Evolutionary conservation across 2,797 vertebrate genomes (phyloP).

Genomic region (Typhlichthys subterraneus): DNA sequence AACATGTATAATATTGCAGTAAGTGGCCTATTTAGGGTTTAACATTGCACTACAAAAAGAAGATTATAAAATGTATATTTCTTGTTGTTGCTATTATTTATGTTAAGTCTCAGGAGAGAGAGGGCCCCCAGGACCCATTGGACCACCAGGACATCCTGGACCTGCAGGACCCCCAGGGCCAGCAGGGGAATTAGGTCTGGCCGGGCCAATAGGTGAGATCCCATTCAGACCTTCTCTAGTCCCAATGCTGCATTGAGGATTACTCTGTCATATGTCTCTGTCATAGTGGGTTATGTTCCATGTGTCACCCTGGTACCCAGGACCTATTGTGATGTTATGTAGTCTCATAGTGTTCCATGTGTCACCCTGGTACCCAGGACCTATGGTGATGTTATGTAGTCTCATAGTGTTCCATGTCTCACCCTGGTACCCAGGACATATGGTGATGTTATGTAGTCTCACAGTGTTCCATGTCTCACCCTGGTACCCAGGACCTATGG

Average conservation of each 20-base stretch:
- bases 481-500: too few relatives aligned
- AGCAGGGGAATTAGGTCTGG: constrained; percentile 80
- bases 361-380: too few relatives aligned
- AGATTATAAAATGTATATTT: background rate
- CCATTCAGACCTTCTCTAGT: background rate
- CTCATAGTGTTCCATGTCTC: too few relatives aligned
- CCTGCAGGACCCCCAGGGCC: constrained; percentile 78
- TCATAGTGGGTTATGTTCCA: background rate
- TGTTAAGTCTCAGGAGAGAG: constrained; percentile 31
- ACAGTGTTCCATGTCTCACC: too few relatives aligned
- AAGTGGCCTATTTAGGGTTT: background rate
- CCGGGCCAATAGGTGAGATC: constrained; percentile 76
- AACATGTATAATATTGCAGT: too few relatives aligned
- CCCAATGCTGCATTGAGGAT: constrained; percentile 6
- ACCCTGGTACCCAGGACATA: too few relatives aligned
- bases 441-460: too few relatives aligned
- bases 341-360: too few relatives aligned
- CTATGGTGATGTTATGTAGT: too few relatives aligned
- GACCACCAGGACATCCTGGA: constrained; percentile 82
- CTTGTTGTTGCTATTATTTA: background rate
- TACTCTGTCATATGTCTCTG: too few relatives aligned
- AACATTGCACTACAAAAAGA: background rate
- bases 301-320: constrained; percentile 57
- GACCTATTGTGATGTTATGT: constrained; percentile 68
- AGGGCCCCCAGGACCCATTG: constrained; percentile 66